Percentiles rank a stretch among this genome's conserved stretches.
These are phyloP conservation scores for Etheostoma nigrum DNA, from an alignment of 2,797 vertebrate genomes.

Conservation along the genomic window DNA sequence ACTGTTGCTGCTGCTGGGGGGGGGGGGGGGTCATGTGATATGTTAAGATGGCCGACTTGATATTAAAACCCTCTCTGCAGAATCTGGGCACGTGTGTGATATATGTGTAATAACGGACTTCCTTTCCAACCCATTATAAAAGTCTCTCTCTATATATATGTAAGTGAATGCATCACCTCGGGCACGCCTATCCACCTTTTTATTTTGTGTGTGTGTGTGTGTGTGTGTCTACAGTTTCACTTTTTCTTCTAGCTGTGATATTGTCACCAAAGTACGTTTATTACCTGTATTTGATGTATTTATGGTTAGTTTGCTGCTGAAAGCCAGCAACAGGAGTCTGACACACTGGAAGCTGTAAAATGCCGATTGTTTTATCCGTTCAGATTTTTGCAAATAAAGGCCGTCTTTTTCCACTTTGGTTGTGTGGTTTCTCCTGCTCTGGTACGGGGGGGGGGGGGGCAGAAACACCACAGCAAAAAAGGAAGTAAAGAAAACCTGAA, in stretches of 20 bases:
- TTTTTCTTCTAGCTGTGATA: conserved; percentile 47
- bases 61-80: conserved; percentile 3
- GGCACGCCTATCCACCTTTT: conserved; percentile 28
- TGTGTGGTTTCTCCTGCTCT: not conserved
- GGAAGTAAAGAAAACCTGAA: conserved; percentile 90
- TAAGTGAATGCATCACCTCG: conserved; percentile 40
- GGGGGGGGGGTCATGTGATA: not conserved
- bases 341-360: conserved; percentile 86
- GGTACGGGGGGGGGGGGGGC: not conserved
- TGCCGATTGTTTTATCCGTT: conserved; percentile 54
- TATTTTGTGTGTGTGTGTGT: not conserved
- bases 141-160: conserved; percentile 12
- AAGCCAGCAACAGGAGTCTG: conserved; percentile 84
- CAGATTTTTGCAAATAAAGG: conserved; percentile 74
- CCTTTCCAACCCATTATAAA: conserved; percentile 36
- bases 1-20: not conserved
- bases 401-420: conserved; percentile 23
- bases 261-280: conserved; percentile 69
- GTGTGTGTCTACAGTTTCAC: conserved; percentile 46
- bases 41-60: conserved; percentile 4
- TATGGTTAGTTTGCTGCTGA: conserved; percentile 75
- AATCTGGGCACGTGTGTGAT: not conserved
- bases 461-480: conserved; percentile 26
- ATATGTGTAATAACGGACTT: conserved; percentile 7
- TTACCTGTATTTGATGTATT: conserved; percentile 74